These are phyloP conservation scores for Cistogaster globosa DNA, from an alignment of 2,888 invertebrate species.

Conservation along the genomic window DNA sequence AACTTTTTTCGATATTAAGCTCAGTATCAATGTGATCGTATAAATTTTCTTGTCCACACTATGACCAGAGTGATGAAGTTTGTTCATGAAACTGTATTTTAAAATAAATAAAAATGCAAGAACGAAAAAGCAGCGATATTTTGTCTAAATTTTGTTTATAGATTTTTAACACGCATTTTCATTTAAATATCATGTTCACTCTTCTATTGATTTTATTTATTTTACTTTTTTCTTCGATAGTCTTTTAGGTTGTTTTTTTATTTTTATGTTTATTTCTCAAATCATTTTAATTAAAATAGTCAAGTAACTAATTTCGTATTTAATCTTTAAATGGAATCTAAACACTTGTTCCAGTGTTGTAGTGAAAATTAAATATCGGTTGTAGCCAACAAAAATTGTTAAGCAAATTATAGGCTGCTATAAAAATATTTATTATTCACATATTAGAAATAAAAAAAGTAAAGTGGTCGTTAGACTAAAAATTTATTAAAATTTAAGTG, in stretches of 20 bases:
- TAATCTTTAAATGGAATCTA: slow-evolving; percentile 51
- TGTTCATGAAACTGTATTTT: slow-evolving; percentile 31
- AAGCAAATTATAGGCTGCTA: slow-evolving; percentile 43
- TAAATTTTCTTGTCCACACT: slow-evolving; percentile 57
- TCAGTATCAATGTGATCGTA: slow-evolving; percentile 61
- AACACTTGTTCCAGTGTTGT: slow-evolving; percentile 62
- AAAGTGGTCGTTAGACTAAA: neutral
- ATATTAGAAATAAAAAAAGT: slow-evolving; percentile 1
- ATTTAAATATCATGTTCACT: slow-evolving; percentile 39
- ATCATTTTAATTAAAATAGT: slow-evolving; percentile 57
- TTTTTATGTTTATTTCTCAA: slow-evolving; percentile 41
- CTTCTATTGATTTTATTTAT: neutral
- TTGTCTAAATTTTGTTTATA: slow-evolving; percentile 62
- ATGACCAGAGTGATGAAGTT: slow-evolving; percentile 26
- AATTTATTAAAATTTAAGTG: neutral
- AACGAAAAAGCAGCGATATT: slow-evolving; percentile 31
- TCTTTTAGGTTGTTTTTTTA: neutral
- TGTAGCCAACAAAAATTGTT: slow-evolving; percentile 49
- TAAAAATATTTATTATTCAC: neutral
- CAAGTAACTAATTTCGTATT: slow-evolving; percentile 55
- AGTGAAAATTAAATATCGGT: slow-evolving; percentile 48
- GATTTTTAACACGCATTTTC: slow-evolving; percentile 53
- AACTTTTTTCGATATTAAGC: slow-evolving; percentile 45
- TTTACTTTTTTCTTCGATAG: neutral
- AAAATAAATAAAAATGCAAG: neutral